Conservation (phyloP, 2,888 invertebrate genomes). For the Eilema sororculum region DNA sequence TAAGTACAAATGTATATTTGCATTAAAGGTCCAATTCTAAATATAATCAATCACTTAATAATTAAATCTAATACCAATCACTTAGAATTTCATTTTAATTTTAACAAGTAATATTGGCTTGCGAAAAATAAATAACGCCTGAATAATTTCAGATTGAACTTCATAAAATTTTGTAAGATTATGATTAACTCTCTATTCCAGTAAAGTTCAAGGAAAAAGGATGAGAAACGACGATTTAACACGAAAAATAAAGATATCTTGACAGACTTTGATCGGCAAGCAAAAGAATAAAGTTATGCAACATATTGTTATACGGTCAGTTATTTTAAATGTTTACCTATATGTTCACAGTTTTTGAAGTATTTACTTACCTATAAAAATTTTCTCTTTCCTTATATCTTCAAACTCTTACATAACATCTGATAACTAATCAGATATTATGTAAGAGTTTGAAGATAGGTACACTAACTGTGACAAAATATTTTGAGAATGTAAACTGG, state of each 20-base stretch:
- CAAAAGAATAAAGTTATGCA: not conserved
- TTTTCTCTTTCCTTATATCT: no score
- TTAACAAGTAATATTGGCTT: not conserved
- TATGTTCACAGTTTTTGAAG: no score
- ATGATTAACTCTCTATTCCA: not conserved
- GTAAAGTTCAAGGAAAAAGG: not conserved
- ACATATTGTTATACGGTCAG: no score
- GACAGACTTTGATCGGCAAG: not conserved
- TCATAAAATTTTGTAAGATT: not conserved
- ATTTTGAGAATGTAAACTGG: no score
- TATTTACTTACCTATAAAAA: no score
- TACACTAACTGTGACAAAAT: no score
- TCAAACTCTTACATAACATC: no score
- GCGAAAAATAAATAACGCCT: not conserved
- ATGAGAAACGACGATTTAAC: not conserved
- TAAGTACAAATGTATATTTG: not conserved
- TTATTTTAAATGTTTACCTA: no score
- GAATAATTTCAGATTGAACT: slow-evolving; percentile 1
- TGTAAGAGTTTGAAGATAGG: no score
- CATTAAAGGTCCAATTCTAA: not conserved
- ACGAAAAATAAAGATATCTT: not conserved
- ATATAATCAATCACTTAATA: not conserved
- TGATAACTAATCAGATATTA: no score
- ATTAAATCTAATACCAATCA: not conserved
- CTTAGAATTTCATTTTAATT: not conserved